Percentiles rank a stretch among this genome's conserved stretches.
phyloP scores from a whole-genome alignment of 2,797 vertebrate genomes.

The Lutjanus argentimaculatus region DNA sequence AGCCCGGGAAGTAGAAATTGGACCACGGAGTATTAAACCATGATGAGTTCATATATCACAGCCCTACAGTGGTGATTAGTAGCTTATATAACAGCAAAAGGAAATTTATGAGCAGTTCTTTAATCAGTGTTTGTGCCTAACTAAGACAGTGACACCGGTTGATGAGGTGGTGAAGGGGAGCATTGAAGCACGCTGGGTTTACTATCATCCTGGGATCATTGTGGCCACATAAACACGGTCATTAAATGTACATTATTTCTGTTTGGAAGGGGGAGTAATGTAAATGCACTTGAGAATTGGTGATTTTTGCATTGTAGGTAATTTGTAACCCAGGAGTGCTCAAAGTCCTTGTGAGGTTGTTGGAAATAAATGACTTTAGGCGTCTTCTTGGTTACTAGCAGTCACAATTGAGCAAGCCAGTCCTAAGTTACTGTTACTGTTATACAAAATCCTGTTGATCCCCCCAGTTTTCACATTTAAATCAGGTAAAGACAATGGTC shows the following conservation, averaged over 20 bases:
- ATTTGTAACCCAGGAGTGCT: not conserved
- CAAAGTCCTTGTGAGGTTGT: not conserved
- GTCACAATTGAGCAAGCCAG: too few relatives aligned
- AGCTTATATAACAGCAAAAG: constrained; percentile 46
- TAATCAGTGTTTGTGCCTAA: constrained; percentile 24
- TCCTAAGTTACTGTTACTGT: too few relatives aligned
- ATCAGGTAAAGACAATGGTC: too few relatives aligned
- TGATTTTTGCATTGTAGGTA: not conserved
- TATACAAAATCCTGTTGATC: too few relatives aligned
- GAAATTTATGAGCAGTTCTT: constrained; percentile 12
- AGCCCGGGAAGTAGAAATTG: constrained; percentile 35
- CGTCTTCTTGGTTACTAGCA: too few relatives aligned
- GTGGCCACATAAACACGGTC: not conserved
- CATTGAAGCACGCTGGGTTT: not conserved
- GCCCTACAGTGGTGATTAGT: constrained; percentile 45
- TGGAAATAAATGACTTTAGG: not conserved
- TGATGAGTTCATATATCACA: constrained; percentile 56
- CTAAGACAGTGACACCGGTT: constrained; percentile 4
- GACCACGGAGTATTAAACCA: constrained; percentile 55
- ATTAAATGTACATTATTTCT: not conserved
- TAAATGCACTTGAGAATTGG: not conserved
- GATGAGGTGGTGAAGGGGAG: not conserved
- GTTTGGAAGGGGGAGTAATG: not conserved
- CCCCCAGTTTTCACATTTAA: too few relatives aligned
- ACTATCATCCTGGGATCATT: not conserved